Evolutionary conservation across 2,888 invertebrate species (phyloP).

Genomic region (Sisyra nigra): DNA sequence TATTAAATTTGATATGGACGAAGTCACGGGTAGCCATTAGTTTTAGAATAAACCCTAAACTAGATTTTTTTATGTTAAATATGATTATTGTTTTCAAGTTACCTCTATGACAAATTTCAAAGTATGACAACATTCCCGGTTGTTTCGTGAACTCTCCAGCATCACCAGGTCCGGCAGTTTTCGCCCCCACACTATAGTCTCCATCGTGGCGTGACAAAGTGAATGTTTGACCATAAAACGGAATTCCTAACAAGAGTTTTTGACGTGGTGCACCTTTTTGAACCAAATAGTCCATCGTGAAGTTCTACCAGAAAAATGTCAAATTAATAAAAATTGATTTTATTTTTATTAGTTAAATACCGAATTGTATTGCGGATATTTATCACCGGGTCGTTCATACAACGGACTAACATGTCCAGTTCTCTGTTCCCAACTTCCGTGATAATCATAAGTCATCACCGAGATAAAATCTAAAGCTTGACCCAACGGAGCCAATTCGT

Average conservation of each 20-base stretch:
- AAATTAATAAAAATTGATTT: constrained; percentile 6
- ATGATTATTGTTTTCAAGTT: too few species aligned
- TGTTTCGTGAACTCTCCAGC: constrained; percentile 70
- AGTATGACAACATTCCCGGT: constrained; percentile 76
- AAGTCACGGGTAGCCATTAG: too few species aligned
- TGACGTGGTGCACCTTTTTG: constrained; percentile 57
- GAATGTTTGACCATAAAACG: constrained; percentile 80
- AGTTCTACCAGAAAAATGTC: constrained; percentile 46
- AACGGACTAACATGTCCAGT: constrained; percentile 74
- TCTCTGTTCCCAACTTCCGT: constrained; percentile 71
- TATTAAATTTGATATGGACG: too few species aligned
- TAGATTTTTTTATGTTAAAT: too few species aligned
- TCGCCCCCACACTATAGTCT: constrained; percentile 38
- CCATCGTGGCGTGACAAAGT: constrained; percentile 34
- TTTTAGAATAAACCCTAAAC: too few species aligned
- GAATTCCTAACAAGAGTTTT: constrained; percentile 65
- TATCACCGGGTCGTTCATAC: constrained; percentile 44
- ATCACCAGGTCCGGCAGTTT: constrained; percentile 57
- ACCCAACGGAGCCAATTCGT: constrained; percentile 57
- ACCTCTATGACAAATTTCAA: constrained; percentile 64
- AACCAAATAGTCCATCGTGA: constrained; percentile 60
- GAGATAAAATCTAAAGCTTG: constrained; percentile 61
- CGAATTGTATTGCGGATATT: constrained; percentile 59
- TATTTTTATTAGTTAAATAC: constrained; percentile 23
- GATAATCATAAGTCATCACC: constrained; percentile 79